Conservation (phyloP, 2,113 vertebrate genomes). For the Elephas maximus region DNA sequence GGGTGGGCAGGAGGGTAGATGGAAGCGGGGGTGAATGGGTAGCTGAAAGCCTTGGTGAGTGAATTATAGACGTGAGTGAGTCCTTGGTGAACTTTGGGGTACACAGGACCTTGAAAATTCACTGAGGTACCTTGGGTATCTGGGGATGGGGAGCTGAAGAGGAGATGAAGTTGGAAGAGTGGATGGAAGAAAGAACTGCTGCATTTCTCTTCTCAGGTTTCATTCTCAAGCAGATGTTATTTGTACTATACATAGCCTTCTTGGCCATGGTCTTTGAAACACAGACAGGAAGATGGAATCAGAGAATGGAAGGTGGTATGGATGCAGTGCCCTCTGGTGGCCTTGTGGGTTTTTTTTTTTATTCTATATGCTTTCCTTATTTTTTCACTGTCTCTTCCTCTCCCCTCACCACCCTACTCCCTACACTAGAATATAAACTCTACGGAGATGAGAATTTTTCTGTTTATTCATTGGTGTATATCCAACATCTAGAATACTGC, state of each 20-base stretch:
- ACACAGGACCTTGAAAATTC: not conserved
- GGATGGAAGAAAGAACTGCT: not conserved
- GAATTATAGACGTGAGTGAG: not conserved
- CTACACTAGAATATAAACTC: not conserved
- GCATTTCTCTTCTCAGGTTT: not conserved
- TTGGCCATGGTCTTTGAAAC: not conserved
- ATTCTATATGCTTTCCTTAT: not conserved
- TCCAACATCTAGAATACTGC: not conserved
- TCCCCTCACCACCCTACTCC: no score
- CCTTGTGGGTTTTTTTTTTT: not conserved
- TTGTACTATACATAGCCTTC: not conserved
- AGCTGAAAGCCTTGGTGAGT: not conserved
- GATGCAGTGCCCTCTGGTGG: constrained; percentile 64
- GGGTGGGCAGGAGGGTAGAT: not conserved
- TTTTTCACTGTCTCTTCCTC: constrained; percentile 5
- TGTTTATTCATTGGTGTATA: not conserved
- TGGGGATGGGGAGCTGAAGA: not conserved
- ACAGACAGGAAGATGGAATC: not conserved
- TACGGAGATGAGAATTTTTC: not conserved
- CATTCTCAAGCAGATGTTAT: not conserved
- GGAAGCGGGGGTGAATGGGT: not conserved
- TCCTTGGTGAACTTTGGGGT: not conserved
- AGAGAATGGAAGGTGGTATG: not conserved
- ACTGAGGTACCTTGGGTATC: not conserved
- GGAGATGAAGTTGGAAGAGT: not conserved